These are phyloP conservation scores for Brachynemurus nebulosus DNA, from an alignment of 2,888 invertebrate genomes.

Conservation along the genomic window DNA sequence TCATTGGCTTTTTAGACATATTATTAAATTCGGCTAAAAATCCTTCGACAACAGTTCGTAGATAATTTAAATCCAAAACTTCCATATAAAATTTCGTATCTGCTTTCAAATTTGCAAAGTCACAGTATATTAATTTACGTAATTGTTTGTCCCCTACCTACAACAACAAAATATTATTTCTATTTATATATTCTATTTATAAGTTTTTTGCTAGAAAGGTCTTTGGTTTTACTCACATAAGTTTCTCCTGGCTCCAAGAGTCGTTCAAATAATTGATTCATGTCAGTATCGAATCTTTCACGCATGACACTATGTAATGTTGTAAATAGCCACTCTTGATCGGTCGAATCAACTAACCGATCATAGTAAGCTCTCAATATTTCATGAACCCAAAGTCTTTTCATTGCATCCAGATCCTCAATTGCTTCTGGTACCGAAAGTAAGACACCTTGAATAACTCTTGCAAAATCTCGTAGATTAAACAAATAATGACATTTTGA, in stretches of 20 bases:
- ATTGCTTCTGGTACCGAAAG: slow-evolving; percentile 87
- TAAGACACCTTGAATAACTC: slow-evolving; percentile 85
- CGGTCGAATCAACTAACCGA: slow-evolving; percentile 71
- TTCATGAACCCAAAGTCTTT: slow-evolving; percentile 90
- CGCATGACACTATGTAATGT: slow-evolving; percentile 49
- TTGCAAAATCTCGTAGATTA: slow-evolving; percentile 84
- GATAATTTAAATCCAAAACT: slow-evolving; percentile 65
- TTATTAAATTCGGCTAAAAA: slow-evolving; percentile 86
- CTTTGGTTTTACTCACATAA: slow-evolving; percentile 15
- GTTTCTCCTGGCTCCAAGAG: slow-evolving; percentile 32
- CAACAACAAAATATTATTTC: slow-evolving; percentile 17
- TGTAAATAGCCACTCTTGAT: slow-evolving; percentile 66
- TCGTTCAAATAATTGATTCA: slow-evolving; percentile 56
- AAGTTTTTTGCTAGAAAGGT: background rate
- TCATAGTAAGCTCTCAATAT: slow-evolving; percentile 86
- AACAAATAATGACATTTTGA: slow-evolving; percentile 90
- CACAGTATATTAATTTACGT: slow-evolving; percentile 80
- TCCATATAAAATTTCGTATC: slow-evolving; percentile 81
- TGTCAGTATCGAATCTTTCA: slow-evolving; percentile 46
- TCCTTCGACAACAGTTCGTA: slow-evolving; percentile 72
- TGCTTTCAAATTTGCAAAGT: slow-evolving; percentile 88
- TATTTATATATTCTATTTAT: background rate
- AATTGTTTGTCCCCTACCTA: slow-evolving; percentile 69
- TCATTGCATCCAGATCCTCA: slow-evolving; percentile 71
- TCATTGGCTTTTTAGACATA: slow-evolving; percentile 95